These are phyloP conservation scores for Lasioglossum figueresi DNA, from an alignment of 2,888 invertebrate genomes.

Conservation along the genomic window DNA sequence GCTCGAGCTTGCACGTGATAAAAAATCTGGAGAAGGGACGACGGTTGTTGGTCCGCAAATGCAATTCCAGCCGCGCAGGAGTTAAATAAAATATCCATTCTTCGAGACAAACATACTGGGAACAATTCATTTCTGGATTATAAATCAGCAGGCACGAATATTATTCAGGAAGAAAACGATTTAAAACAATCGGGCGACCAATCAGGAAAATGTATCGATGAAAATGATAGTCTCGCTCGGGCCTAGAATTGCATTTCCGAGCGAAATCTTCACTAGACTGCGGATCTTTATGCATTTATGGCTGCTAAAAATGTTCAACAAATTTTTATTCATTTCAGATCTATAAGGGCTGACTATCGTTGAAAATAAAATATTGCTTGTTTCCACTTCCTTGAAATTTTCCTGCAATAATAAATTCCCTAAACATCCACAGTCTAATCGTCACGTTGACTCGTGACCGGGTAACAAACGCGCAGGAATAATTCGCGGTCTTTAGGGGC, in stretches of 20 bases:
- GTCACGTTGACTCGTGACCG: slow-evolving; percentile 8
- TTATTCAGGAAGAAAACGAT: background rate
- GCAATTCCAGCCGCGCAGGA: background rate
- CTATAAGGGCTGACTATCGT: too few relatives aligned
- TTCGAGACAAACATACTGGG: background rate
- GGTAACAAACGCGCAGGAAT: slow-evolving; percentile 16
- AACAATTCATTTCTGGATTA: background rate
- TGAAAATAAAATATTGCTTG: too few relatives aligned
- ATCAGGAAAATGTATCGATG: background rate
- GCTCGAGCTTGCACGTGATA: background rate
- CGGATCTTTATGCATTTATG: too few relatives aligned
- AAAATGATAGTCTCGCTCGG: background rate
- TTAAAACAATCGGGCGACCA: background rate
- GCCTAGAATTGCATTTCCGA: background rate
- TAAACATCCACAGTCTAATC: too few relatives aligned
- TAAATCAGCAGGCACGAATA: too few relatives aligned
- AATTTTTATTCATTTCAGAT: too few relatives aligned
- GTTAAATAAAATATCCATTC: background rate
- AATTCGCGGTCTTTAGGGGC: slow-evolving; percentile 12
- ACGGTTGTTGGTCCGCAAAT: background rate
- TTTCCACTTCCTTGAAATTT: too few relatives aligned
- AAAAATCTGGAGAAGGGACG: slow-evolving; percentile 8
- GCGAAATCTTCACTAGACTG: background rate
- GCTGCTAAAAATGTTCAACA: too few relatives aligned
- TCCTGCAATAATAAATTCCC: too few relatives aligned